Evolutionary conservation across 2,113 vertebrate genomes (phyloP).

Genomic region (Scytalopus superciliaris): DNA sequence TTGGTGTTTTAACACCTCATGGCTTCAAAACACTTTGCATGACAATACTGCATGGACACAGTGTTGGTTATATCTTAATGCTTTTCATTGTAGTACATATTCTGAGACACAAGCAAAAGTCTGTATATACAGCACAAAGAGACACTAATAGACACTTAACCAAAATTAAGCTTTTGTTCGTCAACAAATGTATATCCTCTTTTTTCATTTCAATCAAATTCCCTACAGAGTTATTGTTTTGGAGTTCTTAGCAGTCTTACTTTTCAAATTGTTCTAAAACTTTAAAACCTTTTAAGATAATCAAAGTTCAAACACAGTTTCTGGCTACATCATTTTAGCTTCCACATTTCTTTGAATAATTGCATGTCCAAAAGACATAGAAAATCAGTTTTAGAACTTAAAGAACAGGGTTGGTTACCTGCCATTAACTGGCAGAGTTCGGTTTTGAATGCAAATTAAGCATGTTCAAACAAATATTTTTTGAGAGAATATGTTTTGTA

Average conservation of each 20-base stretch:
- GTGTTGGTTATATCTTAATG: neutral
- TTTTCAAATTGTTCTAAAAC: constrained; percentile 11
- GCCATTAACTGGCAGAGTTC: neutral
- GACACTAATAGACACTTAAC: neutral
- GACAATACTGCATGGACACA: neutral
- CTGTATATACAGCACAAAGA: neutral
- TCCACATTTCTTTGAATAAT: neutral
- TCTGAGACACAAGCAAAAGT: neutral
- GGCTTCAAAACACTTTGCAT: neutral
- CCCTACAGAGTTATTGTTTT: neutral
- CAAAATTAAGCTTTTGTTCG: neutral
- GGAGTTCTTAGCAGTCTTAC: constrained; percentile 18
- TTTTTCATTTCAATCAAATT: constrained; percentile 24
- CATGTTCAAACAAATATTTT: neutral
- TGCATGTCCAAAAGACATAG: neutral
- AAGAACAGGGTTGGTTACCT: neutral
- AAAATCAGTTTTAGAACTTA: neutral
- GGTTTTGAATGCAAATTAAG: neutral
- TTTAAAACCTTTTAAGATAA: constrained; percentile 67
- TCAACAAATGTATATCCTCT: neutral
- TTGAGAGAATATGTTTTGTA: neutral
- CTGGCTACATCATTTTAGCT: neutral
- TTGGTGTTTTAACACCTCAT: neutral
- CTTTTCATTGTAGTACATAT: neutral
- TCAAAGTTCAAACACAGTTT: constrained; percentile 16